These are phyloP conservation scores for Bryconaethiops microstoma DNA, from an alignment of 2,797 vertebrate species.

Conservation along the genomic window DNA sequence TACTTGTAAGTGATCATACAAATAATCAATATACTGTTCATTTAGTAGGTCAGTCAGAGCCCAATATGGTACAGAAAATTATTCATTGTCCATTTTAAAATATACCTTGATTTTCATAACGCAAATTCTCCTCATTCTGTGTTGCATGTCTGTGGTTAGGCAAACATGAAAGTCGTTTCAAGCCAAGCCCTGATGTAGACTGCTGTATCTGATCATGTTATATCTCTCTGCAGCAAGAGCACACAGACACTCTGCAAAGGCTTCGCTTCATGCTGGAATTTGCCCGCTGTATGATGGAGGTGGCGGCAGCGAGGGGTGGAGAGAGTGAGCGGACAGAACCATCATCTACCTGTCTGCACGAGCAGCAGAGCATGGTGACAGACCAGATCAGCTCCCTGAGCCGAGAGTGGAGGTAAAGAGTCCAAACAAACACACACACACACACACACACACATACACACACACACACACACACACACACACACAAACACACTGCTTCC, in stretches of 20 bases:
- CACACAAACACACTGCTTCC: background rate
- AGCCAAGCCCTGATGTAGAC: background rate
- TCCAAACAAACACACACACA: background rate
- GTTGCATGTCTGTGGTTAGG: background rate
- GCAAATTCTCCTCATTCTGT: too few species aligned
- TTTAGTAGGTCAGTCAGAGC: too few species aligned
- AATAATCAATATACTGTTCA: too few species aligned
- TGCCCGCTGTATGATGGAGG: conserved; percentile 88
- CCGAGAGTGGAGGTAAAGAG: conserved; percentile 90
- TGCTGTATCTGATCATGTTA: background rate
- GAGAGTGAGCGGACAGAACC: conserved; percentile 66
- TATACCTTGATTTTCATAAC: too few species aligned
- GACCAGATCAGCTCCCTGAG: conserved; percentile 98
- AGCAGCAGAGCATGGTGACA: conserved; percentile 90
- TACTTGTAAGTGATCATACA: too few species aligned
- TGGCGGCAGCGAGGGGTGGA: conserved; percentile 82
- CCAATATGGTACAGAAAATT: too few species aligned
- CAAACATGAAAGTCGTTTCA: background rate
- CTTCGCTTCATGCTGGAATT: conserved; percentile 92
- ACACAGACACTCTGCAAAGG: conserved; percentile 88
- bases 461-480: background rate
- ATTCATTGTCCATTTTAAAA: too few species aligned
- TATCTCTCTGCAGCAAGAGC: conserved; percentile 86
- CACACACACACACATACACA: background rate
- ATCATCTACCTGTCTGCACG: conserved; percentile 73